These are phyloP conservation scores for Misgurnus mizolepis DNA, from an alignment of 2,113 vertebrate species.

Conservation along the genomic window DNA sequence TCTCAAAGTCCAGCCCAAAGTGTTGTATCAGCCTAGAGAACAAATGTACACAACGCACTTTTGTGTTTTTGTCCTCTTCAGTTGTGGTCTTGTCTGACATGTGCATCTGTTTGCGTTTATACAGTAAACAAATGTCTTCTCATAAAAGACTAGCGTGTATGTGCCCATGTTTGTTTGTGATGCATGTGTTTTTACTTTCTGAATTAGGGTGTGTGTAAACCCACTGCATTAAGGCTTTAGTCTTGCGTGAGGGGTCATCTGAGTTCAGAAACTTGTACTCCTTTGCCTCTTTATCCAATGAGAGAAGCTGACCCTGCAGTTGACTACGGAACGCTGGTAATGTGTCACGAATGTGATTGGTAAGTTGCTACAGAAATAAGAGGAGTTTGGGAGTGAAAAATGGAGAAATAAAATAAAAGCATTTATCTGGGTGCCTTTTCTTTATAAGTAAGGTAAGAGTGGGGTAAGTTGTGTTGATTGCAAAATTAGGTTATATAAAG, in stretches of 20 bases:
- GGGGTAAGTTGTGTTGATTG: too few species aligned
- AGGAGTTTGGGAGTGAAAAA: not conserved
- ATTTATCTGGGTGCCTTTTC: too few species aligned
- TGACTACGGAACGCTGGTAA: constrained; percentile 83
- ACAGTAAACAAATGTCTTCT: not conserved
- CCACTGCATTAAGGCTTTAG: constrained; percentile 88
- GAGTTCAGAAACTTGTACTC: constrained; percentile 81
- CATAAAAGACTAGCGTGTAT: constrained; percentile 5
- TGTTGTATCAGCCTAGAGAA: constrained; percentile 83
- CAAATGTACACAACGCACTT: not conserved
- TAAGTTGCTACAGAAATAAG: constrained; percentile 82
- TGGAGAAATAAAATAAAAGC: not conserved
- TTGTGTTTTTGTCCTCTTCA: not conserved
- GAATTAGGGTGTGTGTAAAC: constrained; percentile 49
- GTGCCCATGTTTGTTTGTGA: not conserved
- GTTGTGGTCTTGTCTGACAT: not conserved
- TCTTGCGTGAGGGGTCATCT: constrained; percentile 85
- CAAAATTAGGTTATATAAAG: too few species aligned
- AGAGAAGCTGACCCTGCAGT: constrained; percentile 82
- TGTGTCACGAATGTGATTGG: constrained; percentile 90
- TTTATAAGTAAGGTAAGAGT: not conserved
- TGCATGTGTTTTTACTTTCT: not conserved
- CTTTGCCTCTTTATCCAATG: constrained; percentile 86
- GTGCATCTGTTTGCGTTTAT: constrained; percentile 7
- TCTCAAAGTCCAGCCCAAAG: constrained; percentile 89